Percentiles rank a stretch among this genome's conserved stretches.
Evolutionary conservation across 2,888 invertebrate species (phyloP).

Genomic region (Cordilura impudica): DNA sequence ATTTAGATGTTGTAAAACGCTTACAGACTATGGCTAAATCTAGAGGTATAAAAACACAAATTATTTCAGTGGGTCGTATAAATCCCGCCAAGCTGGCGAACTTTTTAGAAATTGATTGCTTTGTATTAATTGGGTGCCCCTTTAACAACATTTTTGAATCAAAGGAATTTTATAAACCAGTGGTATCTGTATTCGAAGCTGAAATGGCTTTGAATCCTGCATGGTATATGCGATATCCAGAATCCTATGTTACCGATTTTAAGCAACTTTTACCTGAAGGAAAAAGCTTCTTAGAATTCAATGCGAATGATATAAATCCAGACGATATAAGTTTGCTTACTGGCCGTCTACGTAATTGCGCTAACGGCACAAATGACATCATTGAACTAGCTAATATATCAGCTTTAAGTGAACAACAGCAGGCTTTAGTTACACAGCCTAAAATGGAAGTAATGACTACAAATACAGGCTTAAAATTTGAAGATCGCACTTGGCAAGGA

Average conservation of each 20-base stretch:
- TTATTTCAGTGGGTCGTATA: constrained; percentile 95
- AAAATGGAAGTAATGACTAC: constrained; percentile 74
- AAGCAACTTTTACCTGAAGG: constrained; percentile 85
- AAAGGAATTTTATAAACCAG: constrained; percentile 92
- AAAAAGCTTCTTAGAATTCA: constrained; percentile 78
- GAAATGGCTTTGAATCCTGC: constrained; percentile 87
- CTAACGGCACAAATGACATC: constrained; percentile 34
- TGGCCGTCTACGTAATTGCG: constrained; percentile 81
- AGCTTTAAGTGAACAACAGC: constrained; percentile 62
- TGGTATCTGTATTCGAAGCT: constrained; percentile 94
- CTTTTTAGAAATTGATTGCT: constrained; percentile 92
- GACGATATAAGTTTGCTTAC: constrained; percentile 87
- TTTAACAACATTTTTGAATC: constrained; percentile 91
- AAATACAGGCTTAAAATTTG: constrained; percentile 73
- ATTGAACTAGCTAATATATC: constrained; percentile 61
- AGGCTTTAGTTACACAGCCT: constrained; percentile 71
- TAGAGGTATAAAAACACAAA: constrained; percentile 92
- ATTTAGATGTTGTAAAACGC: constrained; percentile 85
- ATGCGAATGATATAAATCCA: constrained; percentile 77
- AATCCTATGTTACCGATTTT: constrained; percentile 86
- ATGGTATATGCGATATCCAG: constrained; percentile 79
- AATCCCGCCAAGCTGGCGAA: constrained; percentile 97
- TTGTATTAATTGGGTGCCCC: constrained; percentile 93
- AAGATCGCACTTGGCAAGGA: constrained; percentile 89
- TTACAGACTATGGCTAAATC: constrained; percentile 85